Percentiles rank a stretch among this genome's conserved stretches.
These are phyloP conservation scores for Apistogramma diplotaenia DNA, from an alignment of 2,113 vertebrate genomes.

Conservation along the genomic window DNA sequence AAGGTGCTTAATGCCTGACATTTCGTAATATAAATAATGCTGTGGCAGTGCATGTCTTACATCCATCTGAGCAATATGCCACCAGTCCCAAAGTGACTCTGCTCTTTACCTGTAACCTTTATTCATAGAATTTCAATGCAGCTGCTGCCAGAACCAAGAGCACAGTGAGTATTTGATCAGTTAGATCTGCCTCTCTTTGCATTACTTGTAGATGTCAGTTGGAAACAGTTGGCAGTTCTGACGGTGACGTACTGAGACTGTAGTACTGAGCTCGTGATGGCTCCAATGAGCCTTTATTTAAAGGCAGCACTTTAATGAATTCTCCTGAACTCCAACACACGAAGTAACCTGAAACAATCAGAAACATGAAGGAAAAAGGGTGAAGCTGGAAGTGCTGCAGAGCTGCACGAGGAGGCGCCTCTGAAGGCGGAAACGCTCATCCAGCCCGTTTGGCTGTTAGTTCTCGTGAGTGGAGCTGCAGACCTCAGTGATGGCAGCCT, in stretches of 20 bases:
- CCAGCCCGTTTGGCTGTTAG: neutral
- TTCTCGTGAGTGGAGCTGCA: neutral
- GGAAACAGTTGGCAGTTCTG: neutral
- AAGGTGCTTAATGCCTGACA: conserved; percentile 59
- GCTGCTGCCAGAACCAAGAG: neutral
- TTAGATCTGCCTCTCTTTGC: neutral
- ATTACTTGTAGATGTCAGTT: neutral
- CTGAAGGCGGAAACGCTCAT: neutral
- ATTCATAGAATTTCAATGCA: conserved; percentile 14
- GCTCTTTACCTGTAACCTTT: conserved; percentile 57
- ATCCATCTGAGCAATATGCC: conserved; percentile 49
- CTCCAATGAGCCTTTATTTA: neutral
- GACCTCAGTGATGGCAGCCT: neutral
- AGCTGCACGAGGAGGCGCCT: neutral
- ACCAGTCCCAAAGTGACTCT: conserved; percentile 15
- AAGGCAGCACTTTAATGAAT: neutral
- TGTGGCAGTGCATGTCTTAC: conserved; percentile 19
- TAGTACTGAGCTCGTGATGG: neutral
- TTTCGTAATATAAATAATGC: conserved; percentile 66
- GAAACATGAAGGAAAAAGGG: neutral
- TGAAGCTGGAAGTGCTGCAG: neutral
- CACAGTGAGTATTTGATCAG: neutral
- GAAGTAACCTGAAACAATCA: neutral
- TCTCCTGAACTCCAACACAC: neutral
- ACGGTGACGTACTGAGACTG: neutral